These are phyloP conservation scores for Recurvirostra avosetta DNA, from an alignment of 2,113 vertebrate species.

Conservation along the genomic window DNA sequence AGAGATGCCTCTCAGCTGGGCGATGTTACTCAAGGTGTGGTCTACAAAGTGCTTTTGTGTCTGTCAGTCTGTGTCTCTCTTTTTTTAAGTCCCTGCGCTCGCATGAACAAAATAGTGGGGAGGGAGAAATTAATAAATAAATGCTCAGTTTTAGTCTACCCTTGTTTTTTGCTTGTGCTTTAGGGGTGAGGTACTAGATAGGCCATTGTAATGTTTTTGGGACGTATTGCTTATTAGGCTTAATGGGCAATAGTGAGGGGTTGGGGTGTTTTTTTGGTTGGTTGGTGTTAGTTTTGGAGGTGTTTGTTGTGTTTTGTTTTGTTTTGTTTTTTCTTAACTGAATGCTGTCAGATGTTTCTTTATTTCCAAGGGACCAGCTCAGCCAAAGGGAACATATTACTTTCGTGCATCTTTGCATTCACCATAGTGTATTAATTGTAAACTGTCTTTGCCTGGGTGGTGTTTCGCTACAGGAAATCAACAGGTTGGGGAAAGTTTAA, in stretches of 20 bases:
- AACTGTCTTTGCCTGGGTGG: background rate
- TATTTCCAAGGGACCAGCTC: background rate
- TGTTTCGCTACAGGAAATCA: background rate
- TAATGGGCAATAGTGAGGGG: rapidly evolving
- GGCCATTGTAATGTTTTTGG: background rate
- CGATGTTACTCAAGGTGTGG: background rate
- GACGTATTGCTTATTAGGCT: background rate
- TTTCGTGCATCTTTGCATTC: background rate
- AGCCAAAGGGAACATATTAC: background rate
- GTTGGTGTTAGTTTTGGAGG: background rate
- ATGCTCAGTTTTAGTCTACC: background rate
- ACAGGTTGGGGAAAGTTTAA: conserved; percentile 31
- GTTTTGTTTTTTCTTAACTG: too few species aligned
- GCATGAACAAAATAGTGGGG: background rate
- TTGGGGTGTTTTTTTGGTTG: background rate
- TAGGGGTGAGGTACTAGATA: background rate
- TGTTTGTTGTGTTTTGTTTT: background rate
- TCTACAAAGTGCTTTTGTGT: background rate
- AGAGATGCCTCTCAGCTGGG: background rate
- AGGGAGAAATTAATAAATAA: background rate
- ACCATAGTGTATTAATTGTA: background rate
- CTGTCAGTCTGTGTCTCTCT: background rate
- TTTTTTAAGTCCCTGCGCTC: background rate
- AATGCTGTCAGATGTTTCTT: background rate
- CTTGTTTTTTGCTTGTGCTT: background rate